A percentile compares a stretch with the other conserved stretches of the same genome.
These are phyloP conservation scores for Ochotona curzoniae DNA, from an alignment of 2,113 vertebrate genomes.

Conservation along the genomic window DNA sequence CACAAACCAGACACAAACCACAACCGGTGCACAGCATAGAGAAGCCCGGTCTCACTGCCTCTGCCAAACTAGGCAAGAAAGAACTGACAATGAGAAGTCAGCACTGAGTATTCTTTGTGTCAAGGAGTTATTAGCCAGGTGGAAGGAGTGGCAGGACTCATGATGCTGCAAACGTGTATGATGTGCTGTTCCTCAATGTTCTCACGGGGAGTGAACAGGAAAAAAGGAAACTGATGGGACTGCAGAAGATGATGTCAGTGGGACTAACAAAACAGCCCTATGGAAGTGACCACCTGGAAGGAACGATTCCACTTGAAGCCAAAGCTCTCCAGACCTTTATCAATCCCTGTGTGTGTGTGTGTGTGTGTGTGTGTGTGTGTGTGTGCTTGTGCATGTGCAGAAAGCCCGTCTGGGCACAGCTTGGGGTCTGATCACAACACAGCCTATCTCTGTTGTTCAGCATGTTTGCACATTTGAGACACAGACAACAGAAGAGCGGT, in stretches of 20 bases:
- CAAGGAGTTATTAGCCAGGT: not conserved
- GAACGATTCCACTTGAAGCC: not conserved
- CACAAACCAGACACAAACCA: not conserved
- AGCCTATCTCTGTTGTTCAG: not conserved
- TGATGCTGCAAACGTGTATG: not conserved
- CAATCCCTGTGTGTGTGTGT: too few relatives aligned
- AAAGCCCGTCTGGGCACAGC: not conserved
- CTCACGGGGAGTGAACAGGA: not conserved
- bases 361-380: too few relatives aligned
- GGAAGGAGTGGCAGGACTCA: not conserved
- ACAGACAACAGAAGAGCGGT: not conserved
- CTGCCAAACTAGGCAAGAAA: not conserved
- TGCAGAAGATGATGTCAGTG: not conserved
- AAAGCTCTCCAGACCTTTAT: not conserved
- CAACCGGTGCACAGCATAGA: not conserved
- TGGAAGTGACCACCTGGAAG: not conserved
- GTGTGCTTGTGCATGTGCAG: too few relatives aligned
- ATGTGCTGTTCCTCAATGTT: not conserved
- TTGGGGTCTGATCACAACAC: not conserved
- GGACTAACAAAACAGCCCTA: not conserved
- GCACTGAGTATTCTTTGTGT: not conserved
- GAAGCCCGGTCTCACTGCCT: not conserved
- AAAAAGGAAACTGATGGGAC: not conserved
- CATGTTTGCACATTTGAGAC: not conserved
- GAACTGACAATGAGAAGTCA: not conserved